Percentiles rank a stretch among this genome's conserved stretches.
phyloP scores from a whole-genome alignment of 2,888 invertebrate genomes.

The Tetragnatha montana region DNA sequence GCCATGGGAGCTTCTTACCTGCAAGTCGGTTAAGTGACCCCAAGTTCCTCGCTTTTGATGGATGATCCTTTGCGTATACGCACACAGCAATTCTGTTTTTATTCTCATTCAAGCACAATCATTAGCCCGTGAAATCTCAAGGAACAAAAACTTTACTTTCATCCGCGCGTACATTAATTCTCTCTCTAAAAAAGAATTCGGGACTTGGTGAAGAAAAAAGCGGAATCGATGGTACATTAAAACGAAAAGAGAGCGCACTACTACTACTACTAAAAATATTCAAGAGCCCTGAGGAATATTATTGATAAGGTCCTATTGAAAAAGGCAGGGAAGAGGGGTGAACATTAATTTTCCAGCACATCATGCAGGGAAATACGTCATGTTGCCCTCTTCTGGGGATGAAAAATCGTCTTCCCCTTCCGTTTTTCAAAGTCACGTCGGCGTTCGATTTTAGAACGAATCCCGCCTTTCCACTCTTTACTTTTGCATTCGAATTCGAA shows the following conservation, averaged over 20 bases:
- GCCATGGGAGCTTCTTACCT: too few species aligned
- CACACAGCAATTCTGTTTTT: not conserved
- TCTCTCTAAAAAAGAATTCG: not conserved
- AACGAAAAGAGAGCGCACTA: constrained; percentile 33
- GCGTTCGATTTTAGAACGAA: constrained; percentile 45
- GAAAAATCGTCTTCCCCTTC: constrained; percentile 49
- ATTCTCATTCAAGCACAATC: not conserved
- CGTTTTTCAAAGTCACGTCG: constrained; percentile 59
- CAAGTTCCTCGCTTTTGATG: not conserved
- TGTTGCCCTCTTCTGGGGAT: constrained; percentile 48
- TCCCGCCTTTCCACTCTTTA: constrained; percentile 12
- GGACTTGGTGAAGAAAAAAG: constrained; percentile 13
- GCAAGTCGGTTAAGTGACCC: not conserved
- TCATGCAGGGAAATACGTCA: constrained; percentile 52
- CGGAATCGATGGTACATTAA: constrained; percentile 55
- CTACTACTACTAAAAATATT: constrained; percentile 43
- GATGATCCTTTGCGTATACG: not conserved
- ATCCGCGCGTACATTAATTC: constrained; percentile 29
- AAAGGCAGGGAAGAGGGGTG: constrained; percentile 29
- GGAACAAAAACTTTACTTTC: not conserved
- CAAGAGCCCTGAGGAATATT: constrained; percentile 32
- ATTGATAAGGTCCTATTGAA: constrained; percentile 47
- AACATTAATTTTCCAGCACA: constrained; percentile 59
- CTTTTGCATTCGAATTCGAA: constrained; percentile 32
- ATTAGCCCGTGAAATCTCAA: not conserved